Evolutionary conservation across 1,140 invertebrate species (phyloP), one percentile per base, ranked within the genome.

Genomic region (Drosophila lini): DNA sequence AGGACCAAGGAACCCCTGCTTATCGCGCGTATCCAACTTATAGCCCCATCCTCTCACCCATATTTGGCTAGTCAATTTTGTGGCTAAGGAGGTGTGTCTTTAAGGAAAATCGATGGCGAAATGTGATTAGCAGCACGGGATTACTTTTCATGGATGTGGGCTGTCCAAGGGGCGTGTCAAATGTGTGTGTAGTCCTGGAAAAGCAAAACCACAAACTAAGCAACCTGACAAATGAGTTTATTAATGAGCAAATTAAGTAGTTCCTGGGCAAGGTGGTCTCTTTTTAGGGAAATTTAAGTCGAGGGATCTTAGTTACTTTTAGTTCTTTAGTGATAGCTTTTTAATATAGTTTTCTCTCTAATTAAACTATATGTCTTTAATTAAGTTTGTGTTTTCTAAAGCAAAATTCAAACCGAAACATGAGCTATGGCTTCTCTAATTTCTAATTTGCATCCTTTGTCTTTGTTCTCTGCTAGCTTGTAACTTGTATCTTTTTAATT

Each of bases 161-260:
- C 65, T 45, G 38, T 45, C 38, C 38, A 38, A 45, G 65, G 19
- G 62, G 65, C 58, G 50, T 48, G 67, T 31, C 55, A 58, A 58
- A 74, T 80, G 77, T 73, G 73, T 73, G 71, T 86, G 80, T 40
- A 47, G 28, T 57, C 41, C 50, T 40, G 19, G 36, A 56, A 45
- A 52, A 32, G 58, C 55, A n/a, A 1, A 42, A 41, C 42, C 31
- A 61, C 81, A 70, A 70, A 75, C 63, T 69, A 74, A 77, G 44
- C 60, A 62, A 62, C 64, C 82, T 68, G 74, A 71, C 84, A 88
- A 89, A 88, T 89, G 73, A 83, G 83, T 89, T 86, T 88, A 88
- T 86, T 88, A 88, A 88, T 89, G 80, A 88, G 84, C 58, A 74
- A 47, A 47, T 47, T 65, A 80, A 88, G 71, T 68, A 65, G 59